Conservation (phyloP, 2,113 vertebrate species). For the Labeo catla region DNA sequence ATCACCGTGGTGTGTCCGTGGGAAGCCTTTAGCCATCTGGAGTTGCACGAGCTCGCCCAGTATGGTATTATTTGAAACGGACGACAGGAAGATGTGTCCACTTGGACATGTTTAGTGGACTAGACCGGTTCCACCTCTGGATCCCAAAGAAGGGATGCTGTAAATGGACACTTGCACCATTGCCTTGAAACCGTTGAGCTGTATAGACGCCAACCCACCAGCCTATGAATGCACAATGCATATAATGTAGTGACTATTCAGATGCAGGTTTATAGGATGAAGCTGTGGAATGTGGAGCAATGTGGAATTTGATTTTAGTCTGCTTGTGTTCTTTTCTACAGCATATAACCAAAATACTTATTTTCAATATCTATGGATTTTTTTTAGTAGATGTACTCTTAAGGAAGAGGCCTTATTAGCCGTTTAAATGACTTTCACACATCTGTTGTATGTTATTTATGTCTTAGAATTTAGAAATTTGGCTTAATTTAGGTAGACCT, state of each 20-base stretch:
- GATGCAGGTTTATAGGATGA: not conserved
- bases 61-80: conserved; percentile 81
- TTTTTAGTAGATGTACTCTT: not conserved
- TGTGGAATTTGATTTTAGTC: not conserved
- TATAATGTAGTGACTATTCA: not conserved
- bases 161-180: not conserved
- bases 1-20: conserved; percentile 87
- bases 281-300: not conserved
- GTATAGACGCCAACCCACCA: not conserved
- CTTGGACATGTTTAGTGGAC: not conserved
- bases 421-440: not conserved
- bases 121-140: not conserved
- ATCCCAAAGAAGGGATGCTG: not conserved
- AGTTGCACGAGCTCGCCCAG: conserved; percentile 84
- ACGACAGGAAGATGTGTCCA: not conserved
- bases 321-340: not conserved
- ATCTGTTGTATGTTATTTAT: not conserved
- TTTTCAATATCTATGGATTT: not conserved
- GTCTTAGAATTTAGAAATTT: not conserved
- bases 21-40: conserved; percentile 88
- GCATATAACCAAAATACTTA: not conserved
- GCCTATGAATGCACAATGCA: not conserved
- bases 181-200: not conserved
- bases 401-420: not conserved
- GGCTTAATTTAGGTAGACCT: not conserved